Conservation (phyloP, 2,113 vertebrate species). For the Bufo bufo region DNA sequence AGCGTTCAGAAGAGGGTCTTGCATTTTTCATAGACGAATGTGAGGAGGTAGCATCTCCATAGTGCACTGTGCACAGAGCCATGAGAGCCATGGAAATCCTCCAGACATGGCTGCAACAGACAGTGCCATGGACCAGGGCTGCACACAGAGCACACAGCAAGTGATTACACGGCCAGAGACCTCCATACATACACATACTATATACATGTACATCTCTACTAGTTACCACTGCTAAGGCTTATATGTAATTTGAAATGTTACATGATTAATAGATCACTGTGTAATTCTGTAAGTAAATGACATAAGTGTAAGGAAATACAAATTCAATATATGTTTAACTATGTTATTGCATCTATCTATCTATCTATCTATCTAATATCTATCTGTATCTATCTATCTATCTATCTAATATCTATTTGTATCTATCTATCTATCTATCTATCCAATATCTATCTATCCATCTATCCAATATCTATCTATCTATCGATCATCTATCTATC, state of each 20-base stretch:
- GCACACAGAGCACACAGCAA: not conserved
- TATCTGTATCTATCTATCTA: no score
- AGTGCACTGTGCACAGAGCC: not conserved
- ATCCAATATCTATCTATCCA: constrained; percentile 36
- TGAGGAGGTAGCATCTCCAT: not conserved
- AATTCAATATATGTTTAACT: no score
- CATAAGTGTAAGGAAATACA: no score
- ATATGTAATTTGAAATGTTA: no score
- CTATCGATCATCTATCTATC: not conserved
- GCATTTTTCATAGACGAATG: not conserved
- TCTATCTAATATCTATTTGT: no score
- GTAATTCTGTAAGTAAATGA: no score
- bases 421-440: no score
- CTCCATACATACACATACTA: not conserved
- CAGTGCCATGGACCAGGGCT: not conserved
- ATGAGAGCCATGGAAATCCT: not conserved
- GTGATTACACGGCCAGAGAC: not conserved
- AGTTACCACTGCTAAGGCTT: not conserved
- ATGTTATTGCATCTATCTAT: no score
- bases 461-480: constrained; percentile 9
- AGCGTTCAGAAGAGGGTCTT: constrained; percentile 1
- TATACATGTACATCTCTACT: not conserved
- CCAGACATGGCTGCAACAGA: not conserved
- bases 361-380: no score
- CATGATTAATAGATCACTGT: no score